Evolutionary conservation across 2,888 invertebrate species (phyloP).

Genomic region (Drosophila mimetica): DNA sequence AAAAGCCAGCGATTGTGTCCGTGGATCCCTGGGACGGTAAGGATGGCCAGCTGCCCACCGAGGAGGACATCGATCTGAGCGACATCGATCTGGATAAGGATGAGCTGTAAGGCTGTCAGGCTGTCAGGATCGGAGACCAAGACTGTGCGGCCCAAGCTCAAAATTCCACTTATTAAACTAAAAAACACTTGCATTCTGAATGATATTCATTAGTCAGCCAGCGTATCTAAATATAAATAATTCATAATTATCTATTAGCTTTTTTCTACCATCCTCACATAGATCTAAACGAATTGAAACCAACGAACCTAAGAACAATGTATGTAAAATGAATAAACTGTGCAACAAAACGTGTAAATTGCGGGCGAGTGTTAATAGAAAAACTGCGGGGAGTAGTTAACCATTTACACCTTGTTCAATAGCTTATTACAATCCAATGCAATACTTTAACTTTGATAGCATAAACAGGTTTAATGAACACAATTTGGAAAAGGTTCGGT

Average conservation of each 20-base stretch:
- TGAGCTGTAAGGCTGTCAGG: conserved; percentile 71
- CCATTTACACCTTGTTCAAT: background rate
- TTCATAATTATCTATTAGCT: conserved; percentile 39
- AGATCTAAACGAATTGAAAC: conserved; percentile 30
- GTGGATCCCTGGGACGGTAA: conserved; percentile 96
- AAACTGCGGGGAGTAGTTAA: background rate
- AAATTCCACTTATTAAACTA: conserved; percentile 34
- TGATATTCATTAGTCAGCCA: conserved; percentile 47
- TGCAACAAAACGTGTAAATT: conserved; percentile 17
- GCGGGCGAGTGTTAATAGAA: background rate
- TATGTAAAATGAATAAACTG: conserved; percentile 45
- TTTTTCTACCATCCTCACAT: conserved; percentile 49
- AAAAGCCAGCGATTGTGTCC: conserved; percentile 89
- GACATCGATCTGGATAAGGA: conserved; percentile 91
- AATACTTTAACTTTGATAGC: no score
- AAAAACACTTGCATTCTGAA: conserved; percentile 36
- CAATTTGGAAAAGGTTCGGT: no score
- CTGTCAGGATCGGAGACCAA: conserved; percentile 14
- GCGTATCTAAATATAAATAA: conserved; percentile 55
- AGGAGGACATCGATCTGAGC: conserved; percentile 95
- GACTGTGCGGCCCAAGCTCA: conserved; percentile 49
- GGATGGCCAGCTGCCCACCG: conserved; percentile 92
- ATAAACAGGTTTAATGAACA: no score
- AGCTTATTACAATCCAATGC: background rate
- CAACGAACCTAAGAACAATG: conserved; percentile 45